These are phyloP conservation scores for Oxytorus armatus DNA, from an alignment of 2,888 invertebrate genomes.

Conservation along the genomic window DNA sequence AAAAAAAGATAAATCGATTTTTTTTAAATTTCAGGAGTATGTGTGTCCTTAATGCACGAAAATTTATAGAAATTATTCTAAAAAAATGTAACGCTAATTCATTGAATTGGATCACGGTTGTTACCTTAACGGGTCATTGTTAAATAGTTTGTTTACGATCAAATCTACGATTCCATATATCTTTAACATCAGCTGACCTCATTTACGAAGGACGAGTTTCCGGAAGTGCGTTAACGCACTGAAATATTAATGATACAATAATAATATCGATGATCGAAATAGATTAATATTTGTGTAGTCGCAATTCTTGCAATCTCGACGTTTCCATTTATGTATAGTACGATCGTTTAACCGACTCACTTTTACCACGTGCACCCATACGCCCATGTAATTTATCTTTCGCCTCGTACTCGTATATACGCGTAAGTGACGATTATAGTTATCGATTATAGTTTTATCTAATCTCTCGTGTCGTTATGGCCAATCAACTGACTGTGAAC, in stretches of 20 bases:
- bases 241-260: conserved; percentile 1
- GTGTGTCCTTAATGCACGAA: no score
- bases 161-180: no score
- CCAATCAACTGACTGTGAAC: conserved; percentile 18
- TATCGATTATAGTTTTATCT: conserved; percentile 54
- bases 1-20: no score
- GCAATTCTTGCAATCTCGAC: conserved; percentile 29
- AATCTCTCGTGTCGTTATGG: conserved; percentile 22
- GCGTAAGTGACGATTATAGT: conserved; percentile 34
- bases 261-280: conserved; percentile 4
- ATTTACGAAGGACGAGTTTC: no score
- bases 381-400: conserved; percentile 39
- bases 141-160: no score
- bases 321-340: conserved; percentile 40
- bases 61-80: no score
- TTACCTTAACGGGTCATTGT: no score
- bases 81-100: no score
- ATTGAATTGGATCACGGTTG: no score
- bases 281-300: conserved; percentile 35
- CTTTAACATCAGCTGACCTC: no score
- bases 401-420: conserved; percentile 7
- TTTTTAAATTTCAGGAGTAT: no score
- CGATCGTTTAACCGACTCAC: conserved; percentile 47
- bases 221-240: no score
- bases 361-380: conserved; percentile 37